Evolutionary conservation across 2,797 vertebrate species (phyloP).

Genomic region (Streptopelia turtur): DNA sequence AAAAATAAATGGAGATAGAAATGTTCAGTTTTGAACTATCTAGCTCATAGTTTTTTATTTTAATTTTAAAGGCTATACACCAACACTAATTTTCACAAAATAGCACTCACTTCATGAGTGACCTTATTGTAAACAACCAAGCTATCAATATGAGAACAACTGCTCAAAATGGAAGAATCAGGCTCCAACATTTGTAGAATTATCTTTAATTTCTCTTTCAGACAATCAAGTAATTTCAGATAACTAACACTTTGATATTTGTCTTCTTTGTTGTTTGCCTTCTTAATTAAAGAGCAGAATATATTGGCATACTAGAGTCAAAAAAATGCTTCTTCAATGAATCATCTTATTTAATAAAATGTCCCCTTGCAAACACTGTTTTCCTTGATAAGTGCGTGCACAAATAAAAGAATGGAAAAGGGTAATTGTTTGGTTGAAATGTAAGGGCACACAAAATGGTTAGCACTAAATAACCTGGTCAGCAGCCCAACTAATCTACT

Average conservation of each 20-base stretch:
- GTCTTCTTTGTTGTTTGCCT: constrained; percentile 22
- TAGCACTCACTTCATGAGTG: background rate
- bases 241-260: constrained; percentile 42
- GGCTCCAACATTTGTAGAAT: background rate
- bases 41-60: background rate
- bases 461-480: constrained; percentile 68
- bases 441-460: constrained; percentile 55
- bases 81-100: background rate
- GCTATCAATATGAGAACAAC: background rate
- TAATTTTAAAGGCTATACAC: background rate
- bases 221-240: constrained; percentile 1
- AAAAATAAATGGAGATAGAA: background rate
- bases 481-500: constrained; percentile 78
- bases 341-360: constrained; percentile 21
- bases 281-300: constrained; percentile 16
- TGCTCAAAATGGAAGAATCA: background rate
- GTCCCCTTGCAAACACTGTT: constrained; percentile 43
- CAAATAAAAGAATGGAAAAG: constrained; percentile 59
- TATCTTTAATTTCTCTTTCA: constrained; percentile 17
- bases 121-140: background rate
- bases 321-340: constrained; percentile 42
- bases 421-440: constrained; percentile 58
- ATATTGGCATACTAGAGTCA: background rate
- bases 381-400: constrained; percentile 64
- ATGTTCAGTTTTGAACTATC: background rate